Base-by-base conservation (phyloP, 2,113 vertebrate species). In the Neodontobutis hainanensis region DNA sequence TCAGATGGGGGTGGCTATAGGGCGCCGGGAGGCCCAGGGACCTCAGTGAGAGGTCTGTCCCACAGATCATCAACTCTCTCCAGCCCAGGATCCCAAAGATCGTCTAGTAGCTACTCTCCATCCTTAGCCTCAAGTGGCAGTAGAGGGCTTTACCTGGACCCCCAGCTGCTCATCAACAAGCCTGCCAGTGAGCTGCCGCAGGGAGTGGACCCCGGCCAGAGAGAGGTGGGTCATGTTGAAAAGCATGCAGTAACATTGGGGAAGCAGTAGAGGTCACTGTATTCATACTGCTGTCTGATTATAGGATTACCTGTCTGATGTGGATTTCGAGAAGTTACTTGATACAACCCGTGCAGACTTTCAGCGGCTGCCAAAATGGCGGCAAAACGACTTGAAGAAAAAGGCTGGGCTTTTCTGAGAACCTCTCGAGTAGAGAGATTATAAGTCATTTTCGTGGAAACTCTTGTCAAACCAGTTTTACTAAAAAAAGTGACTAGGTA, bases 361-460 rank as follows among this genome's bases (percentile, higher is more conserved):
- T 85, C 89, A 86, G 69, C 87, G 93, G 42, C 87, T 95, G 90
- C 95, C 97, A n/a, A 91, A 83, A 74, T 99, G 96, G 96, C 93
- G 92, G 59, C 95, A 97, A 85, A 94, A 86, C 44, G 94, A 94
- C 0, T 75, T 97, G 76, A 98, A 98, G 88, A 95, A 96, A 74
- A 93, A 94, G 34, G 85, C 87, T 0, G 94, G 95, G 58, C 90
- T 98, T 57, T 97, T 98, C 91, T 98, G 88, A 95, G 43, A 0
- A 2, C 15, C 0, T 5, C 6, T 58, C 46, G 36, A 47, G 51
- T 14, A 2, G 16, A 51, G 4, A 14, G 44, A 27, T 52, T 34
- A 14, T 12, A 32, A 12, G 1, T 7, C 5, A 35, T 35, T 4
- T 35, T 35, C 32, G 15, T 1, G 3, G 40, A 71, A 52, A 61